Evolutionary conservation across 2,113 vertebrate genomes (phyloP), one percentile per base, ranked within the genome.

Genomic region (Hiodon tergisus): DNA sequence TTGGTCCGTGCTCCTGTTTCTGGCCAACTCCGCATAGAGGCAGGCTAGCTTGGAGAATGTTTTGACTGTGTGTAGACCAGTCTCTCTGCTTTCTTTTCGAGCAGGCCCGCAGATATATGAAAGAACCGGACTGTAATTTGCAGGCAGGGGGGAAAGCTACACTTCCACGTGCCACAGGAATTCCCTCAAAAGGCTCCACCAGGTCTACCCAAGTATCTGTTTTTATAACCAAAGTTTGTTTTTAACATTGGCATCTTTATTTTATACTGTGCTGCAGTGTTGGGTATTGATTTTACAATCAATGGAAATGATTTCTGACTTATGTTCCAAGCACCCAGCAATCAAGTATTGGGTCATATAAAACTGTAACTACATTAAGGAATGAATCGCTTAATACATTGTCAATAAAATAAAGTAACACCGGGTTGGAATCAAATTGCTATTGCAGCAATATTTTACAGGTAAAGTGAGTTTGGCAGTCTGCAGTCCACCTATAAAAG

Each of bases 141-240:
- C 4, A 59, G 57, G 67, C 4, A 46, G 55, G 2, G 53, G 57
- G 31, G 31, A 31, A 81, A 82, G 77, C 79, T 84, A 78, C 81
- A 80, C 75, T 86, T 78, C 75, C 75, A 67, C 80, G 77, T 86
- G 78, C 71, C 73, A 53, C 63, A 85, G 82, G 82, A 89, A 83
- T 86, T 82, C 79, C 78, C 66, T 31, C 80, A 77, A 81, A 75
- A 79, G 71, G 79, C 71, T 72, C 79, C 73, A 74, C 77, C 71
- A 78, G 77, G 80, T 78, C 78, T 81, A 80, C 31, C 31, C 31
- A 31, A 31, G 31, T 31, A 31, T 31, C 31, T 31, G 31, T 31
- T 31, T 31, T 31, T 31, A 31, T 31, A 31, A 31, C 31, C 31
- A 31, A 31, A 31, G 31, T 31, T 31, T 31, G 31, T 78, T 82